phyloP scores from a whole-genome alignment of 1,140 invertebrate species.

The Kradibia gibbosae region DNA sequence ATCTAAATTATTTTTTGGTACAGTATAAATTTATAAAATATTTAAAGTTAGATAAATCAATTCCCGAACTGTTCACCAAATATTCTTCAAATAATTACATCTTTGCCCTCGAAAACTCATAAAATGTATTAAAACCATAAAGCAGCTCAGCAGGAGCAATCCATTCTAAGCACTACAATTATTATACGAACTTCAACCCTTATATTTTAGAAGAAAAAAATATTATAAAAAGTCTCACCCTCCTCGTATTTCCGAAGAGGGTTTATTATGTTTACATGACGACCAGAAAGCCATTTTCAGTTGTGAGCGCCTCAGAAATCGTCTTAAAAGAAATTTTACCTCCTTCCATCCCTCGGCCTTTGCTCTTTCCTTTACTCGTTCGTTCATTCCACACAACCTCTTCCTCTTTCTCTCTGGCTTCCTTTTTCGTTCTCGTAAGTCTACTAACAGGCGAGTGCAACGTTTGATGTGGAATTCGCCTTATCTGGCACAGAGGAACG shows the following conservation, averaged over 20 bases:
- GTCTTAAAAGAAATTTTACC: background rate
- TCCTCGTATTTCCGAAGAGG: background rate
- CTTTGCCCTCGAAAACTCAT: background rate
- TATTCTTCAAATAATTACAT: background rate
- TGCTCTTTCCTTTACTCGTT: background rate
- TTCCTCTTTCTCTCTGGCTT: background rate
- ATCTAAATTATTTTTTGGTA: too few species aligned
- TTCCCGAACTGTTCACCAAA: too few species aligned
- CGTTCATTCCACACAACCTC: background rate
- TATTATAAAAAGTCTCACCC: background rate
- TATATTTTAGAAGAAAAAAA: slow-evolving; percentile 23
- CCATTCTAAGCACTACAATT: background rate
- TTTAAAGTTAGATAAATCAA: too few species aligned
- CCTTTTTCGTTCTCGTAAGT: background rate
- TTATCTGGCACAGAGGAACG: slow-evolving; percentile 33
- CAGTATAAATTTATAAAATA: too few species aligned
- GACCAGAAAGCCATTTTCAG: slow-evolving; percentile 32
- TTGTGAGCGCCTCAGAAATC: slow-evolving; percentile 12
- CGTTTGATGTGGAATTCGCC: slow-evolving; percentile 36
- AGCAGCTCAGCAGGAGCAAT: background rate
- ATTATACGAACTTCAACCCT: background rate
- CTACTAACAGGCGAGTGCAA: slow-evolving; percentile 12
- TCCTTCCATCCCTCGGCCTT: background rate
- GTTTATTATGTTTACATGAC: slow-evolving; percentile 25
- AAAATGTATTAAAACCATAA: slow-evolving; percentile 17